phyloP scores from a whole-genome alignment of 2,113 vertebrate species.

The Heteronetta atricapilla region DNA sequence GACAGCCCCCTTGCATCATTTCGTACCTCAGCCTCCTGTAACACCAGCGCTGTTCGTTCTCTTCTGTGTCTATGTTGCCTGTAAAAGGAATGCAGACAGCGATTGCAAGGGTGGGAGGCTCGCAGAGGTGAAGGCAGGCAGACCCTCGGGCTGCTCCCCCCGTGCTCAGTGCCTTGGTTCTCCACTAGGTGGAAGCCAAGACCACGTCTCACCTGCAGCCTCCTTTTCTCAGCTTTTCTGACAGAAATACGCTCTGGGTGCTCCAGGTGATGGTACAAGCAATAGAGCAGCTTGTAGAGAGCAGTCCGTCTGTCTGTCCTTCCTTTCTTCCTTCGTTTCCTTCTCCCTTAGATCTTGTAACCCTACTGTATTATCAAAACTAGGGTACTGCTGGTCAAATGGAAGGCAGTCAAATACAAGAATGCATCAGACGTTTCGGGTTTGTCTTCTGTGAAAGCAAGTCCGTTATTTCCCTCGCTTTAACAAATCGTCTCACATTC shows the following conservation, averaged over 20 bases:
- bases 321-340: neutral
- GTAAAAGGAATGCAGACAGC: neutral
- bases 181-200: slow-evolving; percentile 42
- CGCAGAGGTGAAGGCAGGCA: too few relatives aligned
- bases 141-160: too few relatives aligned
- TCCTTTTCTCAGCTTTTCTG: fast-evolving
- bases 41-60: fast-evolving
- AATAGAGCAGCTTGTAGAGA: neutral
- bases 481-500: neutral
- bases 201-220: too few relatives aligned
- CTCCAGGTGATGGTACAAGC: neutral
- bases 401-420: neutral
- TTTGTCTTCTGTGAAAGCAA: neutral
- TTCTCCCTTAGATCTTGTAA: neutral
- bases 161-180: neutral
- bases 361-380: neutral
- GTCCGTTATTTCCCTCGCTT: neutral
- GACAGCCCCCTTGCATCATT: fast-evolving
- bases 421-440: neutral
- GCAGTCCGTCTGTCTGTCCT: too few relatives aligned
- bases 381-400: neutral
- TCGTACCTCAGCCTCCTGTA: fast-evolving
- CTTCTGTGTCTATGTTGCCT: too few relatives aligned
- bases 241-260: fast-evolving
- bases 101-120: neutral